Base-by-base conservation (phyloP, 2,888 invertebrate species). In the Drosophila villosipedis region DNA sequence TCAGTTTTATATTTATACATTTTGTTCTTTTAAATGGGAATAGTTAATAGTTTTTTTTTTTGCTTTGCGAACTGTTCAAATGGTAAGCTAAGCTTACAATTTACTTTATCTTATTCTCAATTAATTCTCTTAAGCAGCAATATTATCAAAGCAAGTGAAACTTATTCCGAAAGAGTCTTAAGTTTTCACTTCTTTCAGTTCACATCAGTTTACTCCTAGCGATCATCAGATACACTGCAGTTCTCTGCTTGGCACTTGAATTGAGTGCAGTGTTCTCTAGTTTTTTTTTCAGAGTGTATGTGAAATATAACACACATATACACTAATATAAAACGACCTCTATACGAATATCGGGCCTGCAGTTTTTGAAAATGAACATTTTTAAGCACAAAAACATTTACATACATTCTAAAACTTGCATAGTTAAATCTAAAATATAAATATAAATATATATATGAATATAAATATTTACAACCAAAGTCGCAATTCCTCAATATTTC, bases 1-100 rank as follows among this genome's bases (percentile, higher is more conserved):
- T 47, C 16, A n/a, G n/a, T 39, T 37, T n/a, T 14, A 52, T 52
- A 14, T 55, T 2, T 57, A 28, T n/a, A 12, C 25, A 28, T 37
- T 55, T 55, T 37, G 10, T 19, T 47, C 6, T 28, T 2, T 16
- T 14, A 35, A 37, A 31, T 59, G 28, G 6, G 47, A 57, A 50
- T 67, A 43, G 49, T 53, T 64, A 58, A 22, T 70, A 43, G 31
- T 33, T 30, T 30, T 30, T 30, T 30, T 7, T 30, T 63, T 57
- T 76, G 37, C 55, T 65, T 54, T 33, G 47, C 43, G 58, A 58
- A 39, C 49, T 53, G 55, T 54, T 58, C 64, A 55, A 60, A 68
- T 74, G 60, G 59, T 80, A 87, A 84, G 76, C 87, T 86, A 67
- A 72, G 84, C 84, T 87, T 82, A 65, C 68, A 79, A 77, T 59